Base-by-base conservation (phyloP, 1,140 invertebrate species). In the Nylanderia fulva region DNA sequence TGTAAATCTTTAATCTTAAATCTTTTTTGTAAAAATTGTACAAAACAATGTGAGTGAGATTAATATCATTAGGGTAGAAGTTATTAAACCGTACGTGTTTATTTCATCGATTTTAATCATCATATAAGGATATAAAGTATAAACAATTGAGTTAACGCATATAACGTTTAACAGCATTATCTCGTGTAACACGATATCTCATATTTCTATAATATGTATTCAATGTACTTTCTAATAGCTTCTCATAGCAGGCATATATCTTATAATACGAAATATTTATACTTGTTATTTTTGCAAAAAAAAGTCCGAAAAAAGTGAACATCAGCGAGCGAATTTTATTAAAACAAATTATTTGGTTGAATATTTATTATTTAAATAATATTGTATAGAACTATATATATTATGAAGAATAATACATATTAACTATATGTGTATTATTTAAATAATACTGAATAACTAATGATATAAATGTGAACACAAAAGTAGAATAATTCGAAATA, bases 41-140 rank as follows among this genome's bases (percentile, higher is more conserved):
- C 9, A 13, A 77, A 66, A 39, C 11, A 29, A 11, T 29, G 1
- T 45, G 24, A 36, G 11, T n/a, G 18, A 21, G 13, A 77, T 48
- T 52, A 45, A 56, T 4, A 18, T 56, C 36, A 68, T 77, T 27
- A 71, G 66, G 77, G 21, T 82, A 82, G 27, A 58, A 82, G 71
- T 48, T 60, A 39, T 72, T 60, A 80, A 48, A 82, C 77, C 58
- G 27, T 52, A 72, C 39, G 3, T 27, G 36, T 68, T 18, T 24
- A 9, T 72, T 68, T 82, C 15, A 9, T 71, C n/a, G 29, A 33
- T 58, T 82, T 80, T 82, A 72, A 82, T 82, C 54, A 6, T 82
- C n/a, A 82, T 80, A 80, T 82, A 82, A 82, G 77, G 77, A 71
- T 82, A 72, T 82, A 71, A 82, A 82, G 77, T 82, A 82, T 72